Evolutionary conservation across 2,113 vertebrate genomes (phyloP).

Genomic region (Athene cunicularia): DNA sequence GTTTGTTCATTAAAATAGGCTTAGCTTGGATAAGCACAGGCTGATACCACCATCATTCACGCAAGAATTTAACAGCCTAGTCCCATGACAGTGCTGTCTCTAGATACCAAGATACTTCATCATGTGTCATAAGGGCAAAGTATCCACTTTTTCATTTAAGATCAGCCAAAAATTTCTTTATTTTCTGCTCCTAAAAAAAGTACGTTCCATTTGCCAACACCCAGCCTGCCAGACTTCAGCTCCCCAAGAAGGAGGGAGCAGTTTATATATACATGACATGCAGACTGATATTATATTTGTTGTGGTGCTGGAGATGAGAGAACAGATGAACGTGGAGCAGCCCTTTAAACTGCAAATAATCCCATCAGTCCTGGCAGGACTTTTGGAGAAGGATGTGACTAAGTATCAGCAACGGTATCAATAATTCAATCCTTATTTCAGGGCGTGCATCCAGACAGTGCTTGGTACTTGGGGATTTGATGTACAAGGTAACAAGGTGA

Average conservation of each 20-base stretch:
- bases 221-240: not conserved
- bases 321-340: not conserved
- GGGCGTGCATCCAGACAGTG: not conserved
- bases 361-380: not conserved
- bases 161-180: not conserved
- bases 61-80: conserved; percentile 4
- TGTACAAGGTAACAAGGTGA: not conserved
- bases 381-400: not conserved
- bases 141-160: not conserved
- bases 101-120: conserved; percentile 37
- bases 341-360: not conserved
- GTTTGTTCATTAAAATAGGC: conserved; percentile 35
- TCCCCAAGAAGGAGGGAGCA: not conserved
- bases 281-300: not conserved
- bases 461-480: not conserved
- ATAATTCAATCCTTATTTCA: not conserved
- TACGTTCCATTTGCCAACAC: not conserved
- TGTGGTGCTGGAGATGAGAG: not conserved
- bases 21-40: not conserved
- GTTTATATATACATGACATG: not conserved
- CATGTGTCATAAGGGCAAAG: conserved; percentile 17
- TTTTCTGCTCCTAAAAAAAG: not conserved
- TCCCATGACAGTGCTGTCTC: conserved; percentile 11
- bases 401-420: not conserved
- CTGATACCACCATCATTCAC: conserved; percentile 19